phyloP scores from a whole-genome alignment of 1,140 invertebrate species.

The Zaprionus gabonicus region DNA sequence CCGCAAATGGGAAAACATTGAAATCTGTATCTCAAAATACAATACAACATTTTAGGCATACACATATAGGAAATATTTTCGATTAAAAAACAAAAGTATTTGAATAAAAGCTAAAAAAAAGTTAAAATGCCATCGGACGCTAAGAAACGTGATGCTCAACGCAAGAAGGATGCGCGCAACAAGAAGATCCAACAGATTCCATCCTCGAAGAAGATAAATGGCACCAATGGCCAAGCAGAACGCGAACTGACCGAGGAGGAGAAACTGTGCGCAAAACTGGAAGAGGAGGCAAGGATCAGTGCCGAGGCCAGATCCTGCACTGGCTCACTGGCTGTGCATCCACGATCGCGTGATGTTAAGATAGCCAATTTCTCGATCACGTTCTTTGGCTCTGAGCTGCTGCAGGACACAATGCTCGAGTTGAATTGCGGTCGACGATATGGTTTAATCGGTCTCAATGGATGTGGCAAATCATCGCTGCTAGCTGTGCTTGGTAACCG shows the following conservation, averaged over 20 bases:
- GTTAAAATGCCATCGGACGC: conserved; percentile 84
- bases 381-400: conserved; percentile 98
- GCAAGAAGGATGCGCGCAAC: conserved; percentile 96
- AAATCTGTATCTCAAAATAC: conserved; percentile 7
- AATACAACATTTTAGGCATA: conserved; percentile 34
- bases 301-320: conserved; percentile 97
- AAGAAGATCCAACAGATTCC: conserved; percentile 87
- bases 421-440: conserved; percentile 98
- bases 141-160: conserved; percentile 98
- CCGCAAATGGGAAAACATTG: background rate
- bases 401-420: conserved; percentile 98
- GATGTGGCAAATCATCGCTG: conserved; percentile 98
- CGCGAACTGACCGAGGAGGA: conserved; percentile 88
- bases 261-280: conserved; percentile 93
- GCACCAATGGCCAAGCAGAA: conserved; percentile 75
- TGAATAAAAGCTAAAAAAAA: background rate
- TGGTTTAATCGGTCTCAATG: conserved; percentile 98
- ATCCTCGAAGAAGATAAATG: conserved; percentile 79
- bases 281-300: conserved; percentile 95
- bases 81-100: conserved; percentile 17
- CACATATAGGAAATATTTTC: conserved; percentile 15
- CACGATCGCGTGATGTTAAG: conserved; percentile 97
- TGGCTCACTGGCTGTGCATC: conserved; percentile 97
- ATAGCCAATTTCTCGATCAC: conserved; percentile 99
- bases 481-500: conserved; percentile 95